A percentile compares a stretch with the other conserved stretches of the same genome.
phyloP scores from a whole-genome alignment of 2,797 vertebrate genomes.

The Falco cherrug region DNA sequence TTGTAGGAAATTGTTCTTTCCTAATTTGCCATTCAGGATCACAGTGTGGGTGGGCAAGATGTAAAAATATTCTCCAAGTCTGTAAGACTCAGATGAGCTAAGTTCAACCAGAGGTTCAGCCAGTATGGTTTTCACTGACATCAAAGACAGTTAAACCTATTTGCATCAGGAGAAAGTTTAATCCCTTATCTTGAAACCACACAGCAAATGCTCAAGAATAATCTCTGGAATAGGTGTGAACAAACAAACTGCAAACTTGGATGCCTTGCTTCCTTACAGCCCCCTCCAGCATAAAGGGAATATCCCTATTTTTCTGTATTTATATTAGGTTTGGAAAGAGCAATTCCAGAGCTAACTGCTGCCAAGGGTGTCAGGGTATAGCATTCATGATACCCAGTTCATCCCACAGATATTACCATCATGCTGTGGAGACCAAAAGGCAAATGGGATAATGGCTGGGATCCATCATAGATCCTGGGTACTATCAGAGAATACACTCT shows the following conservation, averaged over 20 bases:
- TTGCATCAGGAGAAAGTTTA: conserved; percentile 1
- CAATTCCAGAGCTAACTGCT: not conserved
- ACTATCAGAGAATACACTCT: not conserved
- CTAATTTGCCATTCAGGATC: not conserved
- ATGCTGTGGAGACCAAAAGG: not conserved
- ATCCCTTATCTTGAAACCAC: not conserved
- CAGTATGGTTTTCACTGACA: not conserved
- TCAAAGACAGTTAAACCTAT: conserved; percentile 2
- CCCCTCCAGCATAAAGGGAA: not conserved
- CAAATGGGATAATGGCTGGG: not conserved
- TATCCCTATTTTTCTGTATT: not conserved
- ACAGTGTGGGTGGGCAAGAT: not conserved
- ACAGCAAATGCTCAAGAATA: not conserved
- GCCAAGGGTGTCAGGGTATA: not conserved
- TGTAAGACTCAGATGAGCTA: not conserved
- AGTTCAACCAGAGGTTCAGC: not conserved
- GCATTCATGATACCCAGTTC: not conserved
- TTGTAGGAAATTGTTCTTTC: not conserved
- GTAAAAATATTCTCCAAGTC: not conserved
- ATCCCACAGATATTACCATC: not conserved
- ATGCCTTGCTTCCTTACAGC: not conserved
- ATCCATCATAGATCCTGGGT: not conserved
- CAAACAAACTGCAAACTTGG: not conserved
- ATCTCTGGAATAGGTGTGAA: not conserved
- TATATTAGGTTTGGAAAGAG: not conserved